Percentiles rank a stretch among this genome's conserved stretches.
Evolutionary conservation across 2,113 vertebrate species (phyloP).

Genomic region (Poeciliopsis retropinna): DNA sequence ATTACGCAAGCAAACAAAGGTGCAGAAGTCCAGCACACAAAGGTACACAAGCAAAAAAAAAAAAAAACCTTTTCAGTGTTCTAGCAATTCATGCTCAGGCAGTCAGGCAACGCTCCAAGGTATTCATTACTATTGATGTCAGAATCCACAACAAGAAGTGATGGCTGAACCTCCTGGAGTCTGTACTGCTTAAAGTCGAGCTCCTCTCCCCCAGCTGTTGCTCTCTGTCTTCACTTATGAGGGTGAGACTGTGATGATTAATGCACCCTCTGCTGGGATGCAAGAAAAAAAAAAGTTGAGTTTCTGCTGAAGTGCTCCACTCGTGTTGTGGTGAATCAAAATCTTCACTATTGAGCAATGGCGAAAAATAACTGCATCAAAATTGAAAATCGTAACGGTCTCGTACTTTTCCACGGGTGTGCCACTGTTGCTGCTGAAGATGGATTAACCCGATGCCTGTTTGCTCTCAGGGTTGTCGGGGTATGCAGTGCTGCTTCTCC

Average conservation of each 20-base stretch:
- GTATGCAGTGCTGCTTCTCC: conserved; percentile 30
- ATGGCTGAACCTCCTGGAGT: conserved; percentile 74
- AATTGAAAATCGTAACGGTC: conserved; percentile 48
- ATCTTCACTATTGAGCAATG: conserved; percentile 20
- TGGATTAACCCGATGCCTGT: conserved; percentile 41
- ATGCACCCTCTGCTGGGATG: conserved; percentile 71
- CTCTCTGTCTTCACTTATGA: conserved; percentile 61
- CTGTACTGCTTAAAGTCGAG: conserved; percentile 73
- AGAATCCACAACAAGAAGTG: conserved; percentile 74
- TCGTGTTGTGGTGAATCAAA: conserved; percentile 46
- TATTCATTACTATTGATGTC: conserved; percentile 78
- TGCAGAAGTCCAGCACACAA: conserved; percentile 29
- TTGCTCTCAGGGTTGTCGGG: conserved; percentile 30
- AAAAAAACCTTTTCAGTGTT: conserved; percentile 53
- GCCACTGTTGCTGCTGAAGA: conserved; percentile 35
- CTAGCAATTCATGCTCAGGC: conserved; percentile 59
- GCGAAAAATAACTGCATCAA: conserved; percentile 42
- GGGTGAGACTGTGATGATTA: conserved; percentile 67
- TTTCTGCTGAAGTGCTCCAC: conserved; percentile 56
- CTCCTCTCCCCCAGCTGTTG: conserved; percentile 70
- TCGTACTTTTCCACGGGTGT: conserved; percentile 26
- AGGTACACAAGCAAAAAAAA: conserved; percentile 36
- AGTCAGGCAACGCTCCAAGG: conserved; percentile 71
- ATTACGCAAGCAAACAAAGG: conserved; percentile 24
- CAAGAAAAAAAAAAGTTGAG: conserved; percentile 41